A percentile compares a stretch with the other conserved stretches of the same genome.
Conservation (phyloP, 2,113 vertebrate species). For the Columba livia region DNA sequence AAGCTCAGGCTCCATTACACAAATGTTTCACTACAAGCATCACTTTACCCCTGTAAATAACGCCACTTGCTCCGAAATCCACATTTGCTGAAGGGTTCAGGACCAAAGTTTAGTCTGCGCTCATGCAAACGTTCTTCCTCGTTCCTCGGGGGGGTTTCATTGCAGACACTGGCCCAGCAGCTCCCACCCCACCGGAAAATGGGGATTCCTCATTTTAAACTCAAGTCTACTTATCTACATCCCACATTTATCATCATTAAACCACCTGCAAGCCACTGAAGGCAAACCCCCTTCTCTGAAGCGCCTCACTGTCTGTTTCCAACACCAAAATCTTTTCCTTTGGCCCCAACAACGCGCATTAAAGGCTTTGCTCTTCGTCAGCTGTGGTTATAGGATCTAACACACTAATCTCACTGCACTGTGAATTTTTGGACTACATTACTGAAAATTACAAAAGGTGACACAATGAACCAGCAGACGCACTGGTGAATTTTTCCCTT, state of each 20-base stretch:
- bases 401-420: accelerated
- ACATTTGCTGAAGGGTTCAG: background rate
- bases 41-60: background rate
- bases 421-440: background rate
- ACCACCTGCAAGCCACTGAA: background rate
- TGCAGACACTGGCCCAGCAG: accelerated
- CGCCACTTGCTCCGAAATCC: background rate
- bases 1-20: background rate
- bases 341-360: background rate
- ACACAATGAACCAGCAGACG: background rate
- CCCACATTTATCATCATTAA: background rate
- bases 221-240: background rate
- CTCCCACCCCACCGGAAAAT: background rate
- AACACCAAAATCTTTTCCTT: background rate
- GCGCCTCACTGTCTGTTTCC: accelerated
- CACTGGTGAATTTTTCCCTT: background rate
- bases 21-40: background rate
- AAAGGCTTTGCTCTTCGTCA: background rate
- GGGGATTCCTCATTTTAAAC: background rate
- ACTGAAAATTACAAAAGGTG: too few species aligned
- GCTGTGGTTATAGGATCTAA: background rate
- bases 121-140: background rate
- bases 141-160: background rate
- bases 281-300: background rate
- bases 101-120: background rate